Percentiles rank a stretch among this genome's conserved stretches.
phyloP scores from a whole-genome alignment of 2,797 vertebrate genomes.

The Carcharodon carcharias region DNA sequence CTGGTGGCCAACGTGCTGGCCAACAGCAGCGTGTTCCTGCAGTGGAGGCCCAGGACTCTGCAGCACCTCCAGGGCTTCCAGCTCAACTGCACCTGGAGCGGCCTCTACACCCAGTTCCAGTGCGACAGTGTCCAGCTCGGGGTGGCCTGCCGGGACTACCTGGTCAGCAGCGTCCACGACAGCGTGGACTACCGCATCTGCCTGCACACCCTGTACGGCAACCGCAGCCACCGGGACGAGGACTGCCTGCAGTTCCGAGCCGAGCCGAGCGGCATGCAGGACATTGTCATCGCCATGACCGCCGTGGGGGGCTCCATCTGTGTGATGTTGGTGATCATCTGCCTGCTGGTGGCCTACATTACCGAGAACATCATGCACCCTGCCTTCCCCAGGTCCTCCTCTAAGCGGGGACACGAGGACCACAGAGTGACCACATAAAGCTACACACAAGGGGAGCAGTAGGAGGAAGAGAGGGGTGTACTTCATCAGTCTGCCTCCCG shows the following conservation, averaged over 20 bases:
- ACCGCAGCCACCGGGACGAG: conserved; percentile 37
- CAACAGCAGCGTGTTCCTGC: conserved; percentile 85
- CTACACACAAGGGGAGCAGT: neutral
- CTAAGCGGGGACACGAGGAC: conserved; percentile 34
- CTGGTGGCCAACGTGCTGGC: conserved; percentile 77
- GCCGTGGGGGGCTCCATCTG: conserved; percentile 94
- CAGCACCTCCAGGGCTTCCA: conserved; percentile 63
- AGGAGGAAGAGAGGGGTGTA: too few species aligned
- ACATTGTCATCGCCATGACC: conserved; percentile 95
- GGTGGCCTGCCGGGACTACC: conserved; percentile 76
- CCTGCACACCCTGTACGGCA: conserved; percentile 58
- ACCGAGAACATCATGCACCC: conserved; percentile 93
- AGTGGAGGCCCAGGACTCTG: conserved; percentile 62
- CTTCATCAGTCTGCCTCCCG: neutral
- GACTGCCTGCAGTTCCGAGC: conserved; percentile 86
- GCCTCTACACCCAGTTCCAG: conserved; percentile 85
- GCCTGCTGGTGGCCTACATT: conserved; percentile 92
- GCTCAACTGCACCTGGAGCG: conserved; percentile 90
- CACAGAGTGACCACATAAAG: conserved; percentile 39
- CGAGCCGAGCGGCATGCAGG: conserved; percentile 79
- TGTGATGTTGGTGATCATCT: conserved; percentile 97
- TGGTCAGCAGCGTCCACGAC: conserved; percentile 79
- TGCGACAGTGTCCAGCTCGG: conserved; percentile 80
- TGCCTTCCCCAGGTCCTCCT: conserved; percentile 41
- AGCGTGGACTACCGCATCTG: conserved; percentile 87